These are phyloP conservation scores for Leptopilina myrica DNA, from an alignment of 2,888 invertebrate genomes.

Conservation along the genomic window DNA sequence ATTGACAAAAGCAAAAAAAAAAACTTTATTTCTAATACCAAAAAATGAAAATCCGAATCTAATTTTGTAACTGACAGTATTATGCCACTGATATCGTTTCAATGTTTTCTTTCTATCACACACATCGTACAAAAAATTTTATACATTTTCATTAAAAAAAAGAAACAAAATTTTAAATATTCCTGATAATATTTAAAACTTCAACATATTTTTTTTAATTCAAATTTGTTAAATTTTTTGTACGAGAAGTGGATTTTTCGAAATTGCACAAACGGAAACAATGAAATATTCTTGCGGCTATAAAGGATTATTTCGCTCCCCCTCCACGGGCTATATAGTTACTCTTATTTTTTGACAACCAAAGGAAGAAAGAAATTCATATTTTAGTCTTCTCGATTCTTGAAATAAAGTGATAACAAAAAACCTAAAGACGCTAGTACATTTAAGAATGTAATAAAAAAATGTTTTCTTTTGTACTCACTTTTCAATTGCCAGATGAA, in stretches of 20 bases:
- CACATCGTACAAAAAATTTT: too few species aligned
- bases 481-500: conserved; percentile 3
- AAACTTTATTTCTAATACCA: conserved; percentile 30
- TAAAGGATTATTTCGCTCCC: conserved; percentile 7
- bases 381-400: not conserved
- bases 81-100: conserved; percentile 25
- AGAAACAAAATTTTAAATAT: too few species aligned
- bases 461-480: not conserved
- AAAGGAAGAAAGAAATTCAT: conserved; percentile 30
- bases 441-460: not conserved
- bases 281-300: conserved; percentile 18
- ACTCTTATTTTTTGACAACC: conserved; percentile 9
- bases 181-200: too few species aligned
- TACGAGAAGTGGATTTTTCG: not conserved
- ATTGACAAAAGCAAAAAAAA: not conserved
- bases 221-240: too few species aligned
- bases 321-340: not conserved
- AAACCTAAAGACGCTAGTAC: conserved; percentile 37
- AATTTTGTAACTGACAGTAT: conserved; percentile 38
- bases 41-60: conserved; percentile 30
- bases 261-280: conserved; percentile 32
- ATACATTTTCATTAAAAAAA: too few species aligned
- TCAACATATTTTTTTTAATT: too few species aligned
- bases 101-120: conserved; percentile 1
- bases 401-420: not conserved